phyloP scores from a whole-genome alignment of 1,140 invertebrate genomes.

The Cataglyphis hispanica region DNA sequence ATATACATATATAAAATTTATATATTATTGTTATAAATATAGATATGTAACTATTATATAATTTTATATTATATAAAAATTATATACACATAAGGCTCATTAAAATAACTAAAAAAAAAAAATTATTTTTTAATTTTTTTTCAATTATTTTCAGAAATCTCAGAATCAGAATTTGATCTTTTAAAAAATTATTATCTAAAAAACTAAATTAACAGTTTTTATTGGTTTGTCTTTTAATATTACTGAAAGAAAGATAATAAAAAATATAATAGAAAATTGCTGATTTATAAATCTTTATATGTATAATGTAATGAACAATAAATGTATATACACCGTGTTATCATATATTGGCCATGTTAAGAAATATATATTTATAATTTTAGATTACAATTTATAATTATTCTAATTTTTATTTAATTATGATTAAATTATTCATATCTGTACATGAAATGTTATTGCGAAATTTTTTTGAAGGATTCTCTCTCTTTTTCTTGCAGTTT shows the following conservation, averaged over 20 bases:
- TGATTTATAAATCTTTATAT: too few relatives aligned
- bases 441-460: background rate
- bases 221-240: background rate
- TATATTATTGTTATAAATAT: too few relatives aligned
- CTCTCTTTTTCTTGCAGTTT: background rate
- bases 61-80: too few relatives aligned
- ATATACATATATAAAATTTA: too few relatives aligned
- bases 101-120: background rate
- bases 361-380: background rate
- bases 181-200: background rate
- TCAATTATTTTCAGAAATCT: too few relatives aligned
- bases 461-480: background rate
- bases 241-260: too few relatives aligned
- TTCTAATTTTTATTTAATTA: background rate
- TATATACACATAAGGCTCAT: too few relatives aligned
- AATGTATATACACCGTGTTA: background rate
- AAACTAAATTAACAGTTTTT: background rate
- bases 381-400: slow-evolving; percentile 24
- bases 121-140: background rate
- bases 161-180: background rate
- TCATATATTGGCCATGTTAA: too few relatives aligned
- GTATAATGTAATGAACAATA: background rate
- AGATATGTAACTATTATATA: too few relatives aligned
- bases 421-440: background rate
- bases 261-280: background rate